Percentiles rank a stretch among this genome's conserved stretches.
Evolutionary conservation across 2,113 vertebrate species (phyloP).

Genomic region (Peromyscus polionotus): DNA sequence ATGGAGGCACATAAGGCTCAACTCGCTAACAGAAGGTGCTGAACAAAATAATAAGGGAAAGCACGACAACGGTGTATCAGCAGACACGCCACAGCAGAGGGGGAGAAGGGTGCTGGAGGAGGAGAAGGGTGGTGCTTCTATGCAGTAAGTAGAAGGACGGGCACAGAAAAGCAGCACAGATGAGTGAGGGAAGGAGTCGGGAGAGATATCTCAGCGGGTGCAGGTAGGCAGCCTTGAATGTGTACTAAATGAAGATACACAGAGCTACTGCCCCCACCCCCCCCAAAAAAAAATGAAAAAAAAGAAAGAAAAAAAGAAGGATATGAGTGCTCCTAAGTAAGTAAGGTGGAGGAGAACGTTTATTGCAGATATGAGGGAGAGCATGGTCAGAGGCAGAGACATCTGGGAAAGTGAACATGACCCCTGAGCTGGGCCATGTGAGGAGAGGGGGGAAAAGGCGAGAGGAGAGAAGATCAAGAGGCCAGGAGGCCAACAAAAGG

Average conservation of each 20-base stretch:
- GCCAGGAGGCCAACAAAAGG: neutral
- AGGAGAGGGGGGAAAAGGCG: neutral
- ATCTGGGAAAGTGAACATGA: neutral
- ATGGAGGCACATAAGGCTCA: neutral
- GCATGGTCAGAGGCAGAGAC: neutral
- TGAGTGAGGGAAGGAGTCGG: neutral
- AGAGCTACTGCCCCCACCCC: neutral
- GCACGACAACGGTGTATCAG: accelerated
- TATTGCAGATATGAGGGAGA: neutral
- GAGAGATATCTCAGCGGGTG: neutral
- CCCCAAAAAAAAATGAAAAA: too few relatives aligned
- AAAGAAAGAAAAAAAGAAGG: too few relatives aligned
- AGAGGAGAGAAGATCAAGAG: neutral
- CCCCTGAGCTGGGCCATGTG: neutral
- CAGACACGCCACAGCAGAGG: neutral
- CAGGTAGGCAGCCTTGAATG: neutral
- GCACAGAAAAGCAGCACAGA: neutral
- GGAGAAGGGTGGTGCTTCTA: neutral
- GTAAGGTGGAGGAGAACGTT: neutral
- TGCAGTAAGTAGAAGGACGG: too few relatives aligned
- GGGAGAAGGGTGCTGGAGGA: neutral
- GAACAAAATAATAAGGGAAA: neutral
- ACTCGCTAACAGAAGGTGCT: neutral
- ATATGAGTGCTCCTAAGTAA: neutral
- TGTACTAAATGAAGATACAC: neutral